Conservation (phyloP, 2,797 vertebrate genomes). For the Alca torda region DNA sequence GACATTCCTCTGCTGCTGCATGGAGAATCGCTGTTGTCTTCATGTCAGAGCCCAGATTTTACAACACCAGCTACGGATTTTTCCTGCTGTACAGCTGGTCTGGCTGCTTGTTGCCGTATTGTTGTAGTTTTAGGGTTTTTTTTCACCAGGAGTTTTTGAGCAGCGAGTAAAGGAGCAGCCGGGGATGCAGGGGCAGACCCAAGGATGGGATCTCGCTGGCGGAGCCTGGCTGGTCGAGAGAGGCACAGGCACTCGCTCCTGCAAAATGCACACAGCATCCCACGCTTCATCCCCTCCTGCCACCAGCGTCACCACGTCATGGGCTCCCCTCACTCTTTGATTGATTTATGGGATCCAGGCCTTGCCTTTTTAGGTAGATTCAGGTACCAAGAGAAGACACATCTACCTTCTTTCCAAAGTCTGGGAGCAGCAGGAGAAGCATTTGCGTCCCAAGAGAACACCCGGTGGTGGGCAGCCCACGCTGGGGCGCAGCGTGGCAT, state of each 20-base stretch:
- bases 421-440: neutral
- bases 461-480: rapidly evolving
- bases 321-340: neutral
- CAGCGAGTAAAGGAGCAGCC: neutral
- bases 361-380: neutral
- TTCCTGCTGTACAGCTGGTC: neutral
- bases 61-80: neutral
- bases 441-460: neutral
- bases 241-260: neutral
- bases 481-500: neutral
- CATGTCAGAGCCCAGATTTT: neutral
- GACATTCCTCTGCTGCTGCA: neutral
- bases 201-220: neutral
- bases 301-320: neutral
- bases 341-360: neutral
- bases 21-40: neutral
- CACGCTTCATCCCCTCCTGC: rapidly evolving
- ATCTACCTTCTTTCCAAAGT: neutral
- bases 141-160: neutral
- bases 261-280: neutral
- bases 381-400: neutral
- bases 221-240: neutral
- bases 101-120: neutral
- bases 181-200: neutral
- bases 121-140: neutral